These are phyloP conservation scores for Hydrocynus forskahlii DNA, from an alignment of 2,797 vertebrate genomes.

Conservation along the genomic window DNA sequence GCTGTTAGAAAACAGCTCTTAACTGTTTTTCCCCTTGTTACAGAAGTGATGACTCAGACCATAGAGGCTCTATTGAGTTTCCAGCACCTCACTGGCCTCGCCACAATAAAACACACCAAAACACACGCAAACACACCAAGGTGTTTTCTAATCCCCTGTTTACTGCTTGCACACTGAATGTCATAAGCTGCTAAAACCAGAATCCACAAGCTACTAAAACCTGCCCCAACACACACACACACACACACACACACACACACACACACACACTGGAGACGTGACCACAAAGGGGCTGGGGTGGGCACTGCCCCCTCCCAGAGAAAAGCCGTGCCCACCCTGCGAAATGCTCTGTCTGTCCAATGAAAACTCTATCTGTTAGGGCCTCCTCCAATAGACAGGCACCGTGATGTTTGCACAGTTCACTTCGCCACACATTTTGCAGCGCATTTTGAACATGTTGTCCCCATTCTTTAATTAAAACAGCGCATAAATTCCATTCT, in stretches of 20 bases:
- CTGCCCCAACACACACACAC: not conserved
- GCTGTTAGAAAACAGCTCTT: conserved; percentile 34
- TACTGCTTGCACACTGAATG: not conserved
- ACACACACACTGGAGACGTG: no score
- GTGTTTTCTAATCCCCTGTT: conserved; percentile 1
- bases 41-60: conserved; percentile 47
- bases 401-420: no score
- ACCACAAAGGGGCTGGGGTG: no score
- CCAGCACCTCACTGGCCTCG: conserved; percentile 40
- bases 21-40: conserved; percentile 32
- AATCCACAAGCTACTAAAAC: not conserved
- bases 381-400: no score
- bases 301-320: no score
- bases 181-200: not conserved
- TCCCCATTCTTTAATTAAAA: no score
- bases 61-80: conserved; percentile 29
- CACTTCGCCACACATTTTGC: no score
- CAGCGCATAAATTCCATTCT: no score
- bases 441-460: no score
- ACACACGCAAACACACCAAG: not conserved
- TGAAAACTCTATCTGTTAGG: no score
- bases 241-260: not conserved
- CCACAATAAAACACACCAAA: conserved; percentile 38
- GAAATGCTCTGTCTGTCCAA: no score
- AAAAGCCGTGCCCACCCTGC: no score